Base-by-base conservation (phyloP, 2,888 invertebrate species). In the Osmoderma eremita region DNA sequence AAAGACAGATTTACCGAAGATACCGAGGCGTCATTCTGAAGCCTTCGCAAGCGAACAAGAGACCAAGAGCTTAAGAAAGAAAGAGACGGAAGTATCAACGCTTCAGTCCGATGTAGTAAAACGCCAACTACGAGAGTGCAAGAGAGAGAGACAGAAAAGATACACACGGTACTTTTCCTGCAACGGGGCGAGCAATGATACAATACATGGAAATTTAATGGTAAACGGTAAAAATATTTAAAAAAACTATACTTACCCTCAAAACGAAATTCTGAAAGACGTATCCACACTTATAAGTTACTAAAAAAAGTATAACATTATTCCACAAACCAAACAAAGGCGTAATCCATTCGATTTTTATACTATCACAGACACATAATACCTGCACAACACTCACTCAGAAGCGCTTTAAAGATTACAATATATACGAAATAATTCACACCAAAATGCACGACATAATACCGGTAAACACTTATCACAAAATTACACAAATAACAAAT, bases 1-100 rank as follows among this genome's bases (percentile, higher is more conserved):
- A 63, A 68, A 67, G 67, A 67, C 67, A 67, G 64, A 68, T 68
- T 68, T 68, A 68, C 68, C 61, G 45, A 68, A 68, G 68, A 67
- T 68, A 63, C 65, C 68, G 50, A 68, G 67, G 64, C 68, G 68
- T 68, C 68, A 53, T 67, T 49, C 68, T 63, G 17, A 54, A 48
- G 67, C 54, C 63, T 51, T 67, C 41, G 53, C 63, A 38, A 38
- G 63, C 36, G 53, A 51, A 63, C 62, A 48, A 45, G 67, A 67
- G 67, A 53, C 67, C 20, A 51, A 53, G 53, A 63, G 49, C 49
- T 18, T 38, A 49, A 8, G 58, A 39, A 49, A 65, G 17, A 58
- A 58, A 58, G 49, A 65, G 56, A 56, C 22, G 17, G 20, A 36
- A 30, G 12, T 8, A 61, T 61, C 24, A 45, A 61, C 24, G 58